A percentile compares a stretch with the other conserved stretches of the same genome.
Evolutionary conservation across 2,888 invertebrate genomes (phyloP).

Genomic region (Agrotis clavis): DNA sequence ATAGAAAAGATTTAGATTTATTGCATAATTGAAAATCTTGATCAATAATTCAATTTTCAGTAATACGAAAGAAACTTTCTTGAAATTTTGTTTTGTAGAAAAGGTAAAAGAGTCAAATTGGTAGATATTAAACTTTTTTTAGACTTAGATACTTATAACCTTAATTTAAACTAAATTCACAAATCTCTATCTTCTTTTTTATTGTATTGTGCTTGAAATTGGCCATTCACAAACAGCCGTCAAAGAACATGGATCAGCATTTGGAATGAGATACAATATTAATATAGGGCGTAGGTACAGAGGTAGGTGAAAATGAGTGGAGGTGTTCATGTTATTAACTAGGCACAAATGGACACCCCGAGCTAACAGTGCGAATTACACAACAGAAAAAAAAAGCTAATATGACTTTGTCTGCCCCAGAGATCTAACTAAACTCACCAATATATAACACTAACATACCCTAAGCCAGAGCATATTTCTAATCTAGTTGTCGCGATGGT

Average conservation of each 20-base stretch:
- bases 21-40: constrained; percentile 11
- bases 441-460: neutral
- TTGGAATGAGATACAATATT: too few relatives aligned
- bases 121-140: too few relatives aligned
- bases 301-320: neutral
- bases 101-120: neutral
- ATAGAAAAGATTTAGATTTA: constrained; percentile 1
- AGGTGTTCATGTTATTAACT: neutral
- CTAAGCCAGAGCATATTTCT: neutral
- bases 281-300: too few relatives aligned
- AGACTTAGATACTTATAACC: too few relatives aligned
- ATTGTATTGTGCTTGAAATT: too few relatives aligned
- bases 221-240: too few relatives aligned
- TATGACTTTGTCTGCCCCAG: neutral
- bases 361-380: neutral
- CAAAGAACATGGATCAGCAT: too few relatives aligned
- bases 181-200: too few relatives aligned
- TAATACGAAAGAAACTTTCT: neutral
- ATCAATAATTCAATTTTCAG: constrained; percentile 10
- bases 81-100: neutral
- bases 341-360: neutral
- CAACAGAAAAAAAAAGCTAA: neutral
- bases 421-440: neutral
- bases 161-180: too few relatives aligned
- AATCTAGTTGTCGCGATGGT: too few relatives aligned